Evolutionary conservation across 2,888 invertebrate species (phyloP).

Genomic region (Pollenia angustigena): DNA sequence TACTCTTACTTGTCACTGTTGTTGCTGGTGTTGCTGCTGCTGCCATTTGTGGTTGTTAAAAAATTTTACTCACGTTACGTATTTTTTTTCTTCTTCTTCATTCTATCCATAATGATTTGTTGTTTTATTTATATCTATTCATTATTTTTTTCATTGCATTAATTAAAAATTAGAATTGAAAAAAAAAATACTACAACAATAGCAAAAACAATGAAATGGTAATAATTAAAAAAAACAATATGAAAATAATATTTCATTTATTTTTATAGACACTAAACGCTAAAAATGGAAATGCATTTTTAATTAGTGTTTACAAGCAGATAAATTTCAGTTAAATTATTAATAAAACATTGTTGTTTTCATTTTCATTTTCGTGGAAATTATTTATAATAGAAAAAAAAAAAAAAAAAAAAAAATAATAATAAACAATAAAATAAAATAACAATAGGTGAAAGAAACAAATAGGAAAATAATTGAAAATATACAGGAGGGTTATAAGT

Average conservation of each 20-base stretch:
- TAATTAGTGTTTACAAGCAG: slow-evolving; percentile 59
- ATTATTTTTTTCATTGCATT: slow-evolving; percentile 53
- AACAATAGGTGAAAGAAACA: slow-evolving; percentile 12
- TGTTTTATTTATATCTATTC: slow-evolving; percentile 42
- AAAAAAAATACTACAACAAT: slow-evolving; percentile 21
- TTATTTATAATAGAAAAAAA: background rate
- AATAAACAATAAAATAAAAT: background rate
- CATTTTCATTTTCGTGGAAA: slow-evolving; percentile 33
- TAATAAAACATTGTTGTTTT: slow-evolving; percentile 22
- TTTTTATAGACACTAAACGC: slow-evolving; percentile 14
- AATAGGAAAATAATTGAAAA: background rate
- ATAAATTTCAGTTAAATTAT: slow-evolving; percentile 57
- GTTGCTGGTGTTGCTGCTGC: background rate
- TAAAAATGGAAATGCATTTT: slow-evolving; percentile 55
- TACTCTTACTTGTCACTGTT: slow-evolving; percentile 39
- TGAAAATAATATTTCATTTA: slow-evolving; percentile 49
- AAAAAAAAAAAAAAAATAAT: background rate
- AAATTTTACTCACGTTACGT: slow-evolving; percentile 71
- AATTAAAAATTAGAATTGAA: slow-evolving; percentile 42
- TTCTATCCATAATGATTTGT: slow-evolving; percentile 24
- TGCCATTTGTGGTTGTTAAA: slow-evolving; percentile 60
- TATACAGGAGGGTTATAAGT: background rate
- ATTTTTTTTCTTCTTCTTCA: slow-evolving; percentile 23
- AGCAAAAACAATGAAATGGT: background rate
- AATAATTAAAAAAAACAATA: slow-evolving; percentile 7